phyloP scores from a whole-genome alignment of 2,797 vertebrate genomes.

The Numenius phaeopus region DNA sequence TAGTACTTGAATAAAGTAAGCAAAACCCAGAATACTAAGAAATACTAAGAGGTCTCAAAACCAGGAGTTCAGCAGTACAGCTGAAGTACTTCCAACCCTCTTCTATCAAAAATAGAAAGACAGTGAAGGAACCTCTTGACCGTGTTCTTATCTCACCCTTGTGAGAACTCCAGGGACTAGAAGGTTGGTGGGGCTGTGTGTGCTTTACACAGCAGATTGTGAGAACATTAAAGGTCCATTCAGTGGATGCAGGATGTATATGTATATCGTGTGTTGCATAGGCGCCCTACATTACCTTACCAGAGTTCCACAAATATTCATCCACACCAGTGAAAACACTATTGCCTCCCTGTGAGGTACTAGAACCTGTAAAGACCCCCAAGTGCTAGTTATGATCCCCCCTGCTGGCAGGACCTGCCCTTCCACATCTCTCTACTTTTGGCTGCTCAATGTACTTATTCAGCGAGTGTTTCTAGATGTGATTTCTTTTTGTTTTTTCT shows the following conservation, averaged over 20 bases:
- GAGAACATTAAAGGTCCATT: neutral
- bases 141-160: neutral
- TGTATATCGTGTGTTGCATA: neutral
- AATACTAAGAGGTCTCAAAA: neutral
- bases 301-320: neutral
- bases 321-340: neutral
- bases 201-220: neutral
- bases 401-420: neutral
- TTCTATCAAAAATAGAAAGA: slow-evolving; percentile 14
- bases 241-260: neutral
- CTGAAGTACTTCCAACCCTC: slow-evolving; percentile 9
- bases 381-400: no score
- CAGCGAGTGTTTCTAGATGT: neutral
- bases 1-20: neutral
- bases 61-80: neutral
- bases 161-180: neutral
- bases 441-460: neutral
- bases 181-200: neutral
- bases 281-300: neutral
- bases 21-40: neutral
- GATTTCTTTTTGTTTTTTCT: neutral
- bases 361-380: neutral
- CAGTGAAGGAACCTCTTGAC: neutral
- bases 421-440: neutral
- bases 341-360: neutral